phyloP scores from a whole-genome alignment of 2,797 vertebrate genomes.

The Centropyge bicolor region DNA sequence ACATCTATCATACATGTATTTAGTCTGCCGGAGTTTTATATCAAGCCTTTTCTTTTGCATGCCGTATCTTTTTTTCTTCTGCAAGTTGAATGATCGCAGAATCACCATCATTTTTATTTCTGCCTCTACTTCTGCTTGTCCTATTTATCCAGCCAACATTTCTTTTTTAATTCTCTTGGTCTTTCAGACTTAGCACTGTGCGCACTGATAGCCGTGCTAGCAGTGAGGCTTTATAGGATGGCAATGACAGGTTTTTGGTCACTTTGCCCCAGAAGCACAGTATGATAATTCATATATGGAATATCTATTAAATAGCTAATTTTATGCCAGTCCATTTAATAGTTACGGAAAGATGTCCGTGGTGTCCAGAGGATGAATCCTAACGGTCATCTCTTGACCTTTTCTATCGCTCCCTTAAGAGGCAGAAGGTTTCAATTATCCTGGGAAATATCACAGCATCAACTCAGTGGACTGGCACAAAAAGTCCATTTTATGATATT shows the following conservation, averaged over 20 bases:
- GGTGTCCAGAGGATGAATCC: neutral
- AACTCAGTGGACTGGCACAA: neutral
- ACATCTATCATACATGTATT: neutral
- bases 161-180: neutral
- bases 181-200: neutral
- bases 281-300: neutral
- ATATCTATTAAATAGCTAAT: neutral
- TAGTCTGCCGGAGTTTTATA: constrained; percentile 15
- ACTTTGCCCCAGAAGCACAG: neutral
- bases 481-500: too few species aligned
- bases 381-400: too few species aligned
- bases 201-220: neutral
- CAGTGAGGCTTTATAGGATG: neutral
- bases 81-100: neutral
- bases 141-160: too few species aligned
- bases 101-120: neutral
- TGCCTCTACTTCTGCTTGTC: neutral
- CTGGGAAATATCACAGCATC: neutral
- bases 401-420: neutral
- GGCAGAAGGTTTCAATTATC: neutral
- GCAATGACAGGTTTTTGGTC: neutral
- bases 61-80: neutral
- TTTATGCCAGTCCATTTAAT: neutral
- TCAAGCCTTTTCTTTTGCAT: neutral
- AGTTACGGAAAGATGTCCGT: neutral